Conservation (phyloP, 2,113 vertebrate species). For the Edolisoma coerulescens region DNA sequence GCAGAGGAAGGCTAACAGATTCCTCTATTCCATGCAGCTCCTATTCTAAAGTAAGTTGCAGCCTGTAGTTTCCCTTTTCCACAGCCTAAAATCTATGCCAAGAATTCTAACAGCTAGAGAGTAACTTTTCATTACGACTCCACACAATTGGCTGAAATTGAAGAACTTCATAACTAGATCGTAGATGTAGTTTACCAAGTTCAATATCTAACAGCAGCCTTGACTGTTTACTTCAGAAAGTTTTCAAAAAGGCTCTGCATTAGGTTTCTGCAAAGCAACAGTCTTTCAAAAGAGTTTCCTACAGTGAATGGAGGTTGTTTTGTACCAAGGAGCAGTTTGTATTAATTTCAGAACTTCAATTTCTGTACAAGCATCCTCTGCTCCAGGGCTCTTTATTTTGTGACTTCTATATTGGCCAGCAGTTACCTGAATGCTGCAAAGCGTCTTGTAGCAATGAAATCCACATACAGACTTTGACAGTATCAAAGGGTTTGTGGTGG, state of each 20-base stretch:
- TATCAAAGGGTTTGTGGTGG: neutral
- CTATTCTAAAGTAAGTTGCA: neutral
- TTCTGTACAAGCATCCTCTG: neutral
- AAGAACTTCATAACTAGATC: neutral
- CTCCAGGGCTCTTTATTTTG: neutral
- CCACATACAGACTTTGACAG: neutral
- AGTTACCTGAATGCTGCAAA: neutral
- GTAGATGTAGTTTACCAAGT: neutral
- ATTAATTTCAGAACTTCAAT: neutral
- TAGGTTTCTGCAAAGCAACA: neutral
- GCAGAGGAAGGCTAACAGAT: neutral
- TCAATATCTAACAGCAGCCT: rapidly evolving
- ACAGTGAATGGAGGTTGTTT: neutral
- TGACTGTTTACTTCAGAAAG: neutral
- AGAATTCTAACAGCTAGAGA: neutral
- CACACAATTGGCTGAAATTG: neutral
- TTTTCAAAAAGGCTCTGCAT: neutral
- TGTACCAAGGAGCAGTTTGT: neutral
- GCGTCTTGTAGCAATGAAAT: neutral
- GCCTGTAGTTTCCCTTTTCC: neutral
- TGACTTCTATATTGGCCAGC: neutral
- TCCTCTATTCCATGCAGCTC: neutral
- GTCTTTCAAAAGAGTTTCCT: neutral
- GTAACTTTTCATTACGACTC: neutral
- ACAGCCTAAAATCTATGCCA: neutral